A percentile compares a stretch with the other conserved stretches of the same genome.
Conservation (phyloP, 2,113 vertebrate genomes). For the Anolis sagrei region DNA sequence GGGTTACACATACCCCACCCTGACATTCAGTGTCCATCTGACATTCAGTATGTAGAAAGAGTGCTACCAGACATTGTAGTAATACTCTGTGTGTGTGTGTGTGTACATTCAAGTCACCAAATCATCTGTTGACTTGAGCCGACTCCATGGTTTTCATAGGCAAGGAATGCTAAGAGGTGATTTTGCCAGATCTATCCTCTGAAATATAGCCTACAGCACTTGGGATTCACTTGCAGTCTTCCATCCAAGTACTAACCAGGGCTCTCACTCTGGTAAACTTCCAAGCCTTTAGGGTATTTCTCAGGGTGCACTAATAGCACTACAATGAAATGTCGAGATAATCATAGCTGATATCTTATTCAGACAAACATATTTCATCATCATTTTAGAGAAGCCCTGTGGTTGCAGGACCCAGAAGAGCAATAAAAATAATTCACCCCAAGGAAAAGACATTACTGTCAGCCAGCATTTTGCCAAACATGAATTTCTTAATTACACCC, state of each 20-base stretch:
- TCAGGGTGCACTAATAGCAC: background rate
- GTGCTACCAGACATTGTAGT: background rate
- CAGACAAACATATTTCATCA: slow-evolving; percentile 49
- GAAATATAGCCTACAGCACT: too few species aligned
- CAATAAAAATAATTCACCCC: slow-evolving; percentile 11
- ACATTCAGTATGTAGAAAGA: background rate
- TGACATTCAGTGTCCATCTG: too few species aligned
- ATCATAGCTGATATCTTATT: slow-evolving; percentile 46
- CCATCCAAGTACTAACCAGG: too few species aligned
- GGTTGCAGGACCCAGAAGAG: slow-evolving; percentile 29
- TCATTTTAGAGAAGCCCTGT: slow-evolving; percentile 51
- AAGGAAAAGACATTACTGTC: slow-evolving; percentile 40
- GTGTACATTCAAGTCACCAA: too few species aligned
- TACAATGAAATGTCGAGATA: background rate
- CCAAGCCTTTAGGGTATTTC: too few species aligned
- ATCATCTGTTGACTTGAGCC: too few species aligned
- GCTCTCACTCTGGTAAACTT: too few species aligned
- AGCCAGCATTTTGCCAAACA: slow-evolving; percentile 49
- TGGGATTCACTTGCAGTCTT: too few species aligned
- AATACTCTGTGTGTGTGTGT: background rate
- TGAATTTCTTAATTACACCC: slow-evolving; percentile 37
- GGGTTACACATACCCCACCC: too few species aligned
- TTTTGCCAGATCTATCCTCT: too few species aligned
- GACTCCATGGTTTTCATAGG: too few species aligned
- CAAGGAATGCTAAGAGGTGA: too few species aligned